Evolutionary conservation across 1,140 invertebrate species (phyloP).

Genomic region (Listronotus oregonensis): DNA sequence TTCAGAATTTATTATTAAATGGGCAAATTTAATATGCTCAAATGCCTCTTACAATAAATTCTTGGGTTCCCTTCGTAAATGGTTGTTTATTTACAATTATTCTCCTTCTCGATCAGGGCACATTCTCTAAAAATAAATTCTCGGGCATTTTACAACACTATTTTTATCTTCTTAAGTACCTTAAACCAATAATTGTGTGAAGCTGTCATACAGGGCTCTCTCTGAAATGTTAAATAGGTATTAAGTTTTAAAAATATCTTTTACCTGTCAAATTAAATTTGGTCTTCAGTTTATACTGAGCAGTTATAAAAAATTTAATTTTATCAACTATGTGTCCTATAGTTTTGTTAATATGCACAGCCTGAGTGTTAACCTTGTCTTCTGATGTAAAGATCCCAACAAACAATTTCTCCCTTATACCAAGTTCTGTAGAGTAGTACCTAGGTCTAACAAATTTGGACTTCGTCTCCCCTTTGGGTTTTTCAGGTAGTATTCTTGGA

Average conservation of each 20-base stretch:
- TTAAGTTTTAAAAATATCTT: background rate
- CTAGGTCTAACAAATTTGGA: conserved; percentile 72
- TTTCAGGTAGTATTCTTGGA: conserved; percentile 36
- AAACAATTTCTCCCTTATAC: conserved; percentile 87
- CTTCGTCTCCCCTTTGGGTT: conserved; percentile 37
- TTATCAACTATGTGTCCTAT: conserved; percentile 78
- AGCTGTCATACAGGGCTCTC: too few species aligned
- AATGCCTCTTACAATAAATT: too few species aligned
- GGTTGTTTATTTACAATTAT: too few species aligned
- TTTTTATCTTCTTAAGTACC: too few species aligned
- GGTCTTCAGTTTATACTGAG: conserved; percentile 65
- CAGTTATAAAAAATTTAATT: conserved; percentile 74
- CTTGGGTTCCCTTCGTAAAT: too few species aligned
- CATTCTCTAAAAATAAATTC: too few species aligned
- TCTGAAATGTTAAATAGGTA: too few species aligned
- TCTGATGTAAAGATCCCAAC: conserved; percentile 79
- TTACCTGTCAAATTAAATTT: conserved; percentile 69
- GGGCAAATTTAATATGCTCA: too few species aligned
- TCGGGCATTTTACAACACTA: too few species aligned
- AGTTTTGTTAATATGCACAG: conserved; percentile 80
- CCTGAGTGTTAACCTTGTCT: conserved; percentile 70
- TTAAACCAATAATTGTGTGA: too few species aligned
- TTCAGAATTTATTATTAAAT: too few species aligned
- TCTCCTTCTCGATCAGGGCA: too few species aligned
- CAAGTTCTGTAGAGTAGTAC: conserved; percentile 91